Percentiles rank a stretch among this genome's conserved stretches.
Conservation (phyloP, 2,888 invertebrate genomes). For the Lithophane ornitopus region DNA sequence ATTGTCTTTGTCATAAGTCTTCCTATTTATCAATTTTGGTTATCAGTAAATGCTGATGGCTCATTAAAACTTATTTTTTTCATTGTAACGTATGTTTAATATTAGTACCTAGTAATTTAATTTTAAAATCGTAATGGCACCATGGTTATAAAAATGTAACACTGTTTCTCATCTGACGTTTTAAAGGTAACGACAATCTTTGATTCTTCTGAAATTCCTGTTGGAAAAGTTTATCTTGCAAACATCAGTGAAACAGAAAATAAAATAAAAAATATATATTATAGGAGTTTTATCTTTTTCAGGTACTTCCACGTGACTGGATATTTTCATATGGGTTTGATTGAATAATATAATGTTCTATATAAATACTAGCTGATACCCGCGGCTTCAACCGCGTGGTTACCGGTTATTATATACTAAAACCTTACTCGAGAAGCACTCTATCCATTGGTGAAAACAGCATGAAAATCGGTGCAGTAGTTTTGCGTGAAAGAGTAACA, state of each 20-base stretch:
- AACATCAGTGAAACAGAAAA: background rate
- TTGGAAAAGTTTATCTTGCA: background rate
- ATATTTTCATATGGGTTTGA: slow-evolving; percentile 20
- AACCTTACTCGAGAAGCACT: no score
- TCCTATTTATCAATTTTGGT: background rate
- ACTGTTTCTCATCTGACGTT: background rate
- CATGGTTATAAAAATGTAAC: slow-evolving; percentile 28
- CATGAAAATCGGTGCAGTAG: no score
- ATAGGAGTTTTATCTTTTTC: slow-evolving; percentile 34
- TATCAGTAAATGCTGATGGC: background rate
- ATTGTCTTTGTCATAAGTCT: background rate
- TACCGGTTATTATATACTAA: no score
- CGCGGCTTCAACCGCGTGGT: no score
- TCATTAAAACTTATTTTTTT: background rate
- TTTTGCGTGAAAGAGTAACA: no score
- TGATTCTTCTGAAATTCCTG: slow-evolving; percentile 4
- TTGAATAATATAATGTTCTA: background rate
- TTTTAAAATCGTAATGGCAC: slow-evolving; percentile 32
- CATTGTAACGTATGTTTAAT: background rate
- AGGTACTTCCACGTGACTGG: slow-evolving; percentile 39
- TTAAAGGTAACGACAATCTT: background rate
- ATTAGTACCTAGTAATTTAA: background rate
- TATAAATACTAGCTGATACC: no score
- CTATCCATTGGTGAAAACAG: no score
- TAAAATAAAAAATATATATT: background rate